Conservation (phyloP, 2,113 vertebrate species). For the Carassius auratus region DNA sequence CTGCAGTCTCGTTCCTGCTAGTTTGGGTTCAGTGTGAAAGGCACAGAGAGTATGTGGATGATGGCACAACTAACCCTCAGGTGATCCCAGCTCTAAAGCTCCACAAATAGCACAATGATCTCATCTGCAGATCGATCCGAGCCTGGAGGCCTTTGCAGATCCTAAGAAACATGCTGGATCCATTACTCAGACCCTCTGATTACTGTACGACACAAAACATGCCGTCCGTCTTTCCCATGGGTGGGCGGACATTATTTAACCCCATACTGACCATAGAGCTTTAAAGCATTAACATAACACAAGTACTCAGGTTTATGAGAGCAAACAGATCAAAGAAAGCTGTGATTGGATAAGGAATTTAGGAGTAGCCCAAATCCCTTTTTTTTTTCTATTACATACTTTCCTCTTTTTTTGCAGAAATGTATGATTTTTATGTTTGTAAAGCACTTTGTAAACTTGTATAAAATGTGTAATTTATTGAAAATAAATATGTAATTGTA, state of each 20-base stretch:
- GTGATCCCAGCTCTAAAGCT: conserved; percentile 54
- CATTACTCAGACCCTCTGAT: conserved; percentile 65
- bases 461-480: no score
- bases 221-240: conserved; percentile 58
- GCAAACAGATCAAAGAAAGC: neutral
- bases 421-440: no score
- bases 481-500: no score
- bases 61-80: conserved; percentile 26
- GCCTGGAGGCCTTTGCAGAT: conserved; percentile 56
- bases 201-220: conserved; percentile 66
- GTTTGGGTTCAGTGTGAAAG: conserved; percentile 9
- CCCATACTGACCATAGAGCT: conserved; percentile 17
- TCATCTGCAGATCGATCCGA: conserved; percentile 63
- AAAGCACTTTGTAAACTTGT: no score
- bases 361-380: neutral
- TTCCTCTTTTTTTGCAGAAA: no score
- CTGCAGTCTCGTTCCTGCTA: conserved; percentile 18
- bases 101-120: conserved; percentile 64
- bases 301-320: neutral
- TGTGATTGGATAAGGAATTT: neutral
- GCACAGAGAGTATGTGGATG: neutral
- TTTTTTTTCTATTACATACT: no score
- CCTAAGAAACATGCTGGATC: conserved; percentile 61
- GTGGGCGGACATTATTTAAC: conserved; percentile 38
- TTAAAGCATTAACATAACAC: neutral